A percentile compares a stretch with the other conserved stretches of the same genome.
These are phyloP conservation scores for Phocoena phocoena DNA, from an alignment of 2,113 vertebrate genomes.

Conservation along the genomic window DNA sequence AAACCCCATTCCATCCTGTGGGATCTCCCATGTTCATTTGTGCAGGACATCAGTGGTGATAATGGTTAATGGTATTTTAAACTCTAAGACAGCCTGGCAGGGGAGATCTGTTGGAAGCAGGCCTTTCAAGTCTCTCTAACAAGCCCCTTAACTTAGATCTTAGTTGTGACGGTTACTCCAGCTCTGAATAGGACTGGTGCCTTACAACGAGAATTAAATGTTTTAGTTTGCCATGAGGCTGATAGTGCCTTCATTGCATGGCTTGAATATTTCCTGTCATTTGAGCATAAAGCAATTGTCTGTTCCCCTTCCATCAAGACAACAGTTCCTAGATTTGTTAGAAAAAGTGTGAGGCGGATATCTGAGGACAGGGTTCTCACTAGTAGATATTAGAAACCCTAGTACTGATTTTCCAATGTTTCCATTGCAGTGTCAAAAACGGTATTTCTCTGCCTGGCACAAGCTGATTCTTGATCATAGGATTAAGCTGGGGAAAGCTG, in stretches of 20 bases:
- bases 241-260: background rate
- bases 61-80: background rate
- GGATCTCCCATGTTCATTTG: background rate
- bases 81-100: background rate
- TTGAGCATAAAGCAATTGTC: background rate
- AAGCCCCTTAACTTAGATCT: background rate
- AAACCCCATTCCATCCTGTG: background rate
- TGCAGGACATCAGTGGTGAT: background rate
- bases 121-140: background rate
- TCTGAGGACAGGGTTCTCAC: background rate
- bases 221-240: background rate
- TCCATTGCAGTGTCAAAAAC: slow-evolving; percentile 89
- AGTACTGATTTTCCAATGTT: slow-evolving; percentile 70
- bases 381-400: background rate
- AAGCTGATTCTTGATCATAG: slow-evolving; percentile 88
- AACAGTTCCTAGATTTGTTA: background rate
- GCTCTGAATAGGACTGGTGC: background rate
- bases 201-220: background rate
- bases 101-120: background rate
- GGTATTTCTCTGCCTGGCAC: slow-evolving; percentile 93
- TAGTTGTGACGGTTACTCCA: background rate
- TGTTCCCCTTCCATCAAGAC: background rate
- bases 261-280: background rate
- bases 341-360: background rate
- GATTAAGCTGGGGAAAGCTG: slow-evolving; percentile 91